These are phyloP conservation scores for Enteromius radiatus DNA, from an alignment of 2,797 vertebrate species.

Conservation along the genomic window DNA sequence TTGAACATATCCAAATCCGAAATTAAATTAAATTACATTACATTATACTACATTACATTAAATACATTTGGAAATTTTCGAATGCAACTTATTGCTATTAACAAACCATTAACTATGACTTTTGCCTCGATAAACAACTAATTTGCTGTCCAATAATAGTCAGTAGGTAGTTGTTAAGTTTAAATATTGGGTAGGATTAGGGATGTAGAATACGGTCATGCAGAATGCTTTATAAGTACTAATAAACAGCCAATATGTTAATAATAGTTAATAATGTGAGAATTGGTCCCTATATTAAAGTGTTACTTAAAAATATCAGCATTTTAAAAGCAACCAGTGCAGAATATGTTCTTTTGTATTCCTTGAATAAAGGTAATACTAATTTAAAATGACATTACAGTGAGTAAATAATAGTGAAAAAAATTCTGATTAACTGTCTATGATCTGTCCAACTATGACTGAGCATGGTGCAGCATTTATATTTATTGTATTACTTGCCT, in stretches of 20 bases:
- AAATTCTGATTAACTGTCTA: not conserved
- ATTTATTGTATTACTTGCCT: conserved; percentile 3
- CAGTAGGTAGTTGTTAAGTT: not conserved
- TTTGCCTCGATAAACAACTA: too few species aligned
- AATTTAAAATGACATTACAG: not conserved
- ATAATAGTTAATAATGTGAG: not conserved
- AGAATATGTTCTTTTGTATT: not conserved
- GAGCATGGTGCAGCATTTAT: not conserved
- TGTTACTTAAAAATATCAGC: not conserved
- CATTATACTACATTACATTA: too few species aligned
- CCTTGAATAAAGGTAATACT: not conserved
- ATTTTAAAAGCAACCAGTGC: not conserved
- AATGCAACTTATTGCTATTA: not conserved
- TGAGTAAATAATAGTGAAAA: not conserved
- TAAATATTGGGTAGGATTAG: not conserved
- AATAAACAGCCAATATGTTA: not conserved
- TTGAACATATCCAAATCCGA: not conserved
- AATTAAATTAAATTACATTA: too few species aligned
- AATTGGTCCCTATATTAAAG: too few species aligned
- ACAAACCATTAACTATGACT: too few species aligned
- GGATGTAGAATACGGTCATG: not conserved
- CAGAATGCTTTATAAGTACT: not conserved
- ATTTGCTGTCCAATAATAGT: not conserved
- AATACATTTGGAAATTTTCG: not conserved
- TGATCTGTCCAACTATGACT: not conserved